A percentile compares a stretch with the other conserved stretches of the same genome.
Evolutionary conservation across 2,888 invertebrate genomes (phyloP).

Genomic region (Pogonocherus hispidulus): DNA sequence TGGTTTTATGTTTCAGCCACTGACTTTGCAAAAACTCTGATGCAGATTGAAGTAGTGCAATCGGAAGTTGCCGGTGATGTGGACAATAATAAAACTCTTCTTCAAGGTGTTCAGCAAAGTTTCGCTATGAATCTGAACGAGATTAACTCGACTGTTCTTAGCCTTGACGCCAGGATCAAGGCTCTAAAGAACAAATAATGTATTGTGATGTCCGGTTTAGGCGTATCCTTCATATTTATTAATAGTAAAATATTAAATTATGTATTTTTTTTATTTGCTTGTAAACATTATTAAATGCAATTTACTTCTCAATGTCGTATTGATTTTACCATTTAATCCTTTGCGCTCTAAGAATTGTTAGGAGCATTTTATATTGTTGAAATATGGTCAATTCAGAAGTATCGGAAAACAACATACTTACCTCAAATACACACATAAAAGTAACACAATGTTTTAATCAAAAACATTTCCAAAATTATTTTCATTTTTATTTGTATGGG

Average conservation of each 20-base stretch:
- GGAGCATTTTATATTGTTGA: no score
- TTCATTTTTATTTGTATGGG: no score
- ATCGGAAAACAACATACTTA: no score
- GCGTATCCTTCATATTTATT: slow-evolving; percentile 24
- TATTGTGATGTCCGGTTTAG: not conserved
- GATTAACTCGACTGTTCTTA: slow-evolving; percentile 81
- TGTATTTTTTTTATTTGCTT: slow-evolving; percentile 24
- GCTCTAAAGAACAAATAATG: slow-evolving; percentile 72
- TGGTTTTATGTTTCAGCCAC: slow-evolving; percentile 9
- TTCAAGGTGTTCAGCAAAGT: slow-evolving; percentile 85
- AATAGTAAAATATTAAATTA: slow-evolving; percentile 3
- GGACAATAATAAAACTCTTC: slow-evolving; percentile 82
- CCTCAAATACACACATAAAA: no score
- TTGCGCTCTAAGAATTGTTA: no score
- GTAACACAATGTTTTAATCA: no score
- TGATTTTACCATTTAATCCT: not conserved
- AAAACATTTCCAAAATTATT: no score
- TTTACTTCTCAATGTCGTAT: not conserved
- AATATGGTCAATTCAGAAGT: no score
- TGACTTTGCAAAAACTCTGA: slow-evolving; percentile 87
- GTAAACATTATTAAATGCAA: not conserved
- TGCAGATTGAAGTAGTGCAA: slow-evolving; percentile 85
- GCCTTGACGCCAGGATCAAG: slow-evolving; percentile 80
- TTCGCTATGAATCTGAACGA: slow-evolving; percentile 85
- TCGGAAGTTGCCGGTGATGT: slow-evolving; percentile 79